Evolutionary conservation across 2,113 vertebrate species (phyloP).

Genomic region (Urocolius indicus): DNA sequence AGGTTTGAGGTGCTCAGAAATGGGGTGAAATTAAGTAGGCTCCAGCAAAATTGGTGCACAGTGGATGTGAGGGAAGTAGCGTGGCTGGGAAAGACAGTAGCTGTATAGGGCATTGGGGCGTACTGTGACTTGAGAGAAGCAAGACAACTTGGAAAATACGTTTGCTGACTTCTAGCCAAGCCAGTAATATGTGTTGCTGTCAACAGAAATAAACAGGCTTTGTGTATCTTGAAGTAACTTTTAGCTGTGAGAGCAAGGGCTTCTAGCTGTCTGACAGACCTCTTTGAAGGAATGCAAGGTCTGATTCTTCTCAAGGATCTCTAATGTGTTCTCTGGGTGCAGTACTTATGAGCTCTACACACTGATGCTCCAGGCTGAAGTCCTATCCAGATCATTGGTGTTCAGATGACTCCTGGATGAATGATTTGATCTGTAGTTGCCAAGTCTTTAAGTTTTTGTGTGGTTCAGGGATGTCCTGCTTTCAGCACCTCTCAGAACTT

Average conservation of each 20-base stretch:
- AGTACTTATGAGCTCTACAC: neutral
- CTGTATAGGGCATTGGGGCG: neutral
- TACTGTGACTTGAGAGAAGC: neutral
- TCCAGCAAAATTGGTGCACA: neutral
- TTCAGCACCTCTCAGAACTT: neutral
- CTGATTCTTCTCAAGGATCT: neutral
- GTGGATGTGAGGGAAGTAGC: neutral
- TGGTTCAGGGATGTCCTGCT: neutral
- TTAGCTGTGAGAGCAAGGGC: neutral
- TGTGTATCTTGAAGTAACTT: neutral
- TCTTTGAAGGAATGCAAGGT: neutral
- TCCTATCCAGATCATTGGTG: neutral
- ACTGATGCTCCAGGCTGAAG: neutral
- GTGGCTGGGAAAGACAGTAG: neutral
- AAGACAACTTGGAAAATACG: neutral
- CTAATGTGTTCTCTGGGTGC: neutral
- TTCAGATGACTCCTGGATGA: neutral
- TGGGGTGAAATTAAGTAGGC: neutral
- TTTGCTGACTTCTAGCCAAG: neutral
- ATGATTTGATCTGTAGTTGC: neutral
- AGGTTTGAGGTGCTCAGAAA: neutral
- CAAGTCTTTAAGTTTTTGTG: neutral
- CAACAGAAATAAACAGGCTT: neutral
- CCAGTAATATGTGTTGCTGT: neutral
- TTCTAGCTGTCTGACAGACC: neutral